Percentiles rank a stretch among this genome's conserved stretches.
Conservation (phyloP, 2,797 vertebrate species). For the Gouania willdenowi region DNA sequence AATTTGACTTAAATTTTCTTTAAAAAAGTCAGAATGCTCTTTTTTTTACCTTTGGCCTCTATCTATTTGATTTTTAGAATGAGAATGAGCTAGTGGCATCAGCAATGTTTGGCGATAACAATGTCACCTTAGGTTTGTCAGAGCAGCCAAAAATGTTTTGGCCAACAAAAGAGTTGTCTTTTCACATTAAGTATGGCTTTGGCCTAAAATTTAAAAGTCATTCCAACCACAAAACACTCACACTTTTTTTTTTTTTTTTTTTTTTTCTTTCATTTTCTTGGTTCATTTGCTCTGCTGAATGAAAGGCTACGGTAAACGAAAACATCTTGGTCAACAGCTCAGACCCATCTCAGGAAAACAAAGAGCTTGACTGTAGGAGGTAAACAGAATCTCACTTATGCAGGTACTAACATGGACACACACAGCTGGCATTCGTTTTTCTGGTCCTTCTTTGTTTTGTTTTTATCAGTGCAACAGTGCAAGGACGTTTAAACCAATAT, state of each 20-base stretch:
- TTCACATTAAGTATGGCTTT: constrained; percentile 47
- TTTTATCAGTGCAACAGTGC: constrained; percentile 17
- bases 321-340: constrained; percentile 65
- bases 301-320: constrained; percentile 15
- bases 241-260: background rate
- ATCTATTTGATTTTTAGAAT: too few relatives aligned
- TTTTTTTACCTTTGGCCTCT: too few relatives aligned
- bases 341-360: constrained; percentile 41
- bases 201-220: constrained; percentile 25
- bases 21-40: too few relatives aligned
- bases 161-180: constrained; percentile 62
- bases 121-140: constrained; percentile 57
- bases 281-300: constrained; percentile 39
- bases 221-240: background rate
- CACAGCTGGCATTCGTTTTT: background rate
- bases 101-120: constrained; percentile 24
- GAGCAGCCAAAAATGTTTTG: constrained; percentile 38
- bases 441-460: constrained; percentile 10
- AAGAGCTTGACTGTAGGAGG: constrained; percentile 34
- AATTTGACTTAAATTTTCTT: too few relatives aligned
- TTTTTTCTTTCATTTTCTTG: constrained; percentile 23
- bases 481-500: constrained; percentile 7
- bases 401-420: constrained; percentile 1
- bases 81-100: constrained; percentile 16
- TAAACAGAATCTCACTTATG: constrained; percentile 23